Percentiles rank a stretch among this genome's conserved stretches.
phyloP scores from a whole-genome alignment of 53 echinoderm and acorn worm genomes.

The Antedon mediterranea region DNA sequence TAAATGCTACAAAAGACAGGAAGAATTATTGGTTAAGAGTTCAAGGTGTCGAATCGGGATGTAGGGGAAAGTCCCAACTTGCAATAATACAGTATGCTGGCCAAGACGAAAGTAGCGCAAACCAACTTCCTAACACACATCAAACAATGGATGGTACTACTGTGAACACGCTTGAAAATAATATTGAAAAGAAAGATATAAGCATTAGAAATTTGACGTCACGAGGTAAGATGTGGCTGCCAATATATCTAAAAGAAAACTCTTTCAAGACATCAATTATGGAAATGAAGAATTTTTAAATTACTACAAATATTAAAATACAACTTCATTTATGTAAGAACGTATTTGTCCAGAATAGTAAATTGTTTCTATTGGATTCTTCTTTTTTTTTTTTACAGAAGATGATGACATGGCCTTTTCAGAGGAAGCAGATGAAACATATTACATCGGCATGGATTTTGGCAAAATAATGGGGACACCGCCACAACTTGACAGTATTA shows the following conservation, averaged over 20 bases:
- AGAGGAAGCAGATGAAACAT: not conserved
- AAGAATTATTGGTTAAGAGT: slow-evolving; percentile 31
- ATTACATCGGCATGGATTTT: slow-evolving; percentile 5
- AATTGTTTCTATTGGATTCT: no score
- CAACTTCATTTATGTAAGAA: no score
- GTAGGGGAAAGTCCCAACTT: not conserved
- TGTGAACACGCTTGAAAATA: not conserved
- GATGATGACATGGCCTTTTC: not conserved
- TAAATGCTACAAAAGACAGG: slow-evolving; percentile 14
- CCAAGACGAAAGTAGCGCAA: no score
- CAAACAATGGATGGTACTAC: no score
- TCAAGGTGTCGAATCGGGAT: slow-evolving; percentile 5
- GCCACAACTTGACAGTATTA: slow-evolving; percentile 59
- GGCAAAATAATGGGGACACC: not conserved
- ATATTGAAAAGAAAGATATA: not conserved
- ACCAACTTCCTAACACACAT: no score
- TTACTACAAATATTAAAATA: no score
- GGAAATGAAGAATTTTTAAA: no score
- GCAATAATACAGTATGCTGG: slow-evolving; percentile 20
- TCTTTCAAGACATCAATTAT: no score
- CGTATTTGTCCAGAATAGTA: no score
- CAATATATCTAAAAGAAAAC: no score
- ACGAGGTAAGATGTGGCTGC: not conserved
- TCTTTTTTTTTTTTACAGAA: not conserved
- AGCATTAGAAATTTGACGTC: not conserved